Evolutionary conservation across 2,888 invertebrate genomes (phyloP), one percentile per base, ranked within the genome.

Genomic region (Branchipolynoe longqiensis): DNA sequence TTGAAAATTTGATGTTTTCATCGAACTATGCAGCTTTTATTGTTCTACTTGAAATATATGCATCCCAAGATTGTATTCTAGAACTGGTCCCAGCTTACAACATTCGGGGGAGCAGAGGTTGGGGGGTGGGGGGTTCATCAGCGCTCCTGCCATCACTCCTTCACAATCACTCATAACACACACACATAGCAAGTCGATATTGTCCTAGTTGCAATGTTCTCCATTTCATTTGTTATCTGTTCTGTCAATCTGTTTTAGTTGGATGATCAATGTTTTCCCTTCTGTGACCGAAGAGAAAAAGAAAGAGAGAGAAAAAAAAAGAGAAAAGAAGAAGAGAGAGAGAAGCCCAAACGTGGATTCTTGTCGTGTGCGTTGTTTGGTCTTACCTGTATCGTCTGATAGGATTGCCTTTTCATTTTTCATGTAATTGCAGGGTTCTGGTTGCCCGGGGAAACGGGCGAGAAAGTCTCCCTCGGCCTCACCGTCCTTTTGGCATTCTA

Each of bases 401-500:
- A 22, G 69, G 69, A 36, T 69, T 69, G 69, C 25, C 12, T 69
- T 62, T 62, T 62, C 62, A 2, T 36, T 69, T 48, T 78, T 78
- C 54, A 28, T 82, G 58, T 83, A 74, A 62, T 82, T 64, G 28
- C 84, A 86, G 86, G 95, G 14, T 95, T 95, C 90, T 94, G 94
- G 87, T 91, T 95, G 83, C 95, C 95, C 1, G 95, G 95, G 2
- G 95, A 95, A 88, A 94, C 94, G 4, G 95, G 95, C 2, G 95
- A 95, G 91, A 95, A 95, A 89, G 94, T 95, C 48, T 95, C 95
- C 12, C 92, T 95, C 0, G 95, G 95, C 31, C 93, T 95, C 86
- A 95, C 95, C 18, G 95, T 95, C n/a, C 92, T 95, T 22, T 92
- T 95, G 78, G 95, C 95, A 8, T 95, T 95, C 91, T 95, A 95